Percentiles rank a stretch among this genome's conserved stretches.
These are phyloP conservation scores for Trichonephila inaurata DNA, from an alignment of 1,140 invertebrate species.

Conservation along the genomic window DNA sequence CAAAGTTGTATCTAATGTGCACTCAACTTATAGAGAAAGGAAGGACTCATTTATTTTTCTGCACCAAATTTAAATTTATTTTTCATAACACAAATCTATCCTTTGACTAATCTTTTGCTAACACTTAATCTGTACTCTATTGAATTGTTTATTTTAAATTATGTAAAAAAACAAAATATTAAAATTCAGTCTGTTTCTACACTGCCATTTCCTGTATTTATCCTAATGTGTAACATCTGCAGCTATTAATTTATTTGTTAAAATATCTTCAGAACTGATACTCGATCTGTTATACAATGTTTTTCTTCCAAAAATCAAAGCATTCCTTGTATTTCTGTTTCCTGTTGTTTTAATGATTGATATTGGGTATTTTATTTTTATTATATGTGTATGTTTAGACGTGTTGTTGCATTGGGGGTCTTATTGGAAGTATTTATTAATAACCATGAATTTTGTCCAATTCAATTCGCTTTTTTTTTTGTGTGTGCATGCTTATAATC, in stretches of 20 bases:
- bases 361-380: neutral
- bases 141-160: neutral
- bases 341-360: neutral
- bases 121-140: neutral
- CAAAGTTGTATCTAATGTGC: constrained; percentile 16
- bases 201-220: neutral
- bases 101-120: neutral
- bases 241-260: neutral
- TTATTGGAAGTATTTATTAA: constrained; percentile 7
- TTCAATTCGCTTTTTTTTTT: neutral
- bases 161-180: neutral
- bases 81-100: neutral
- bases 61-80: constrained; percentile 8
- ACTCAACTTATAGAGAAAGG: neutral
- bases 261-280: neutral
- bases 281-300: neutral
- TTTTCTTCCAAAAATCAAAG: neutral
- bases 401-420: neutral
- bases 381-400: neutral
- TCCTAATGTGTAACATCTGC: neutral
- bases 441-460: neutral
- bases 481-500: neutral
- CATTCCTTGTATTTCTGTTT: neutral
- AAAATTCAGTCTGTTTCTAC: neutral
- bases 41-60: neutral